Conservation (phyloP, 2,113 vertebrate species). For the Salvelinus alpinus region DNA sequence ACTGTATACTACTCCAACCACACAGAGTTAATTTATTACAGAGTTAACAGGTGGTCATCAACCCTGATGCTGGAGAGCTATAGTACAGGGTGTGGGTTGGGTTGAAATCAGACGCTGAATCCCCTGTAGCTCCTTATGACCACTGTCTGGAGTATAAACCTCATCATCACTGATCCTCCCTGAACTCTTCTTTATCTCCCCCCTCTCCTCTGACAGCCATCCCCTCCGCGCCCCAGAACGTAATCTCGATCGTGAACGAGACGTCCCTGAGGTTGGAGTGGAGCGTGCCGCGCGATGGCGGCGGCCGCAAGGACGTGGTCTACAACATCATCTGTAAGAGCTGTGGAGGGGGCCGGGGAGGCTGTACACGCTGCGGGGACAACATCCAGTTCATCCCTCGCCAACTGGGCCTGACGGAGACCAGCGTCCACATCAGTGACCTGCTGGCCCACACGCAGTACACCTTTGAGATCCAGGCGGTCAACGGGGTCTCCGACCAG, state of each 20-base stretch:
- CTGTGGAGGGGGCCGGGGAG: slow-evolving; percentile 81
- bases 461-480: slow-evolving; percentile 95
- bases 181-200: background rate
- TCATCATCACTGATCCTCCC: background rate
- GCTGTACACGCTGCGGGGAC: slow-evolving; percentile 93
- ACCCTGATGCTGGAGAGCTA: no score
- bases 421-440: slow-evolving; percentile 85
- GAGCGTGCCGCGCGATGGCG: slow-evolving; percentile 79
- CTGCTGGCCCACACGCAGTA: slow-evolving; percentile 95
- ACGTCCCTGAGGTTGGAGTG: slow-evolving; percentile 92
- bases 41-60: no score
- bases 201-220: slow-evolving; percentile 73
- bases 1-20: no score
- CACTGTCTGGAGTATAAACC: no score
- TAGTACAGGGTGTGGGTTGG: no score
- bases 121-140: no score
- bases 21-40: no score
- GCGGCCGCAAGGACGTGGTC: slow-evolving; percentile 89
- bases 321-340: slow-evolving; percentile 98
- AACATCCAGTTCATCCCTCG: slow-evolving; percentile 91
- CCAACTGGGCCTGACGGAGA: slow-evolving; percentile 87
- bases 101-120: no score
- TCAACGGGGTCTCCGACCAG: slow-evolving; percentile 94
- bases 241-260: slow-evolving; percentile 95
- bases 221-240: slow-evolving; percentile 83